Conservation (phyloP, 2,797 vertebrate species). For the Menidia menidia region DNA sequence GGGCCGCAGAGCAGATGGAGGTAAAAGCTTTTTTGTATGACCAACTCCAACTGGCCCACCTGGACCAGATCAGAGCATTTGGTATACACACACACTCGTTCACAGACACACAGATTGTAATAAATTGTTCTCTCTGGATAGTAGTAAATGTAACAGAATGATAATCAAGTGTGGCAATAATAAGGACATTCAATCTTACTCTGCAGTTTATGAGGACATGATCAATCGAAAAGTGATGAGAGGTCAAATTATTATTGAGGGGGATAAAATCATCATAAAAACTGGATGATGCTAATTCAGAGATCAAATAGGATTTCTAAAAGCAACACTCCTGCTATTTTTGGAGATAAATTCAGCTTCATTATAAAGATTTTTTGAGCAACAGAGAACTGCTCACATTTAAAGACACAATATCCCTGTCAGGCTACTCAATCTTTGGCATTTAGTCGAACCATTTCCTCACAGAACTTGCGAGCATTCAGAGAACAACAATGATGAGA, state of each 20-base stretch:
- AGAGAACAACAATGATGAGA: constrained; percentile 38
- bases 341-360: constrained; percentile 24
- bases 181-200: constrained; percentile 24
- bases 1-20: constrained; percentile 78
- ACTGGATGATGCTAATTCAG: background rate
- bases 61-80: constrained; percentile 63
- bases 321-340: background rate
- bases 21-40: constrained; percentile 68
- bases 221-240: constrained; percentile 13
- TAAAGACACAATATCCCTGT: constrained; percentile 13
- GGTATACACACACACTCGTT: constrained; percentile 21
- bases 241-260: constrained; percentile 18
- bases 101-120: constrained; percentile 19
- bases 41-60: constrained; percentile 63
- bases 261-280: constrained; percentile 8
- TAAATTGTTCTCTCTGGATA: constrained; percentile 21
- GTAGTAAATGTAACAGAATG: constrained; percentile 43
- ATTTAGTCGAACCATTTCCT: constrained; percentile 48
- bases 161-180: constrained; percentile 39
- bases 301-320: constrained; percentile 15
- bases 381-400: constrained; percentile 25
- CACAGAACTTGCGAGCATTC: constrained; percentile 25
- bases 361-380: constrained; percentile 20
- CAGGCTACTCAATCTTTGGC: constrained; percentile 21
- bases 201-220: constrained; percentile 15